Evolutionary conservation across 2,888 invertebrate species (phyloP), one percentile per base, ranked within the genome.

Genomic region (Ectemnius continuus): DNA sequence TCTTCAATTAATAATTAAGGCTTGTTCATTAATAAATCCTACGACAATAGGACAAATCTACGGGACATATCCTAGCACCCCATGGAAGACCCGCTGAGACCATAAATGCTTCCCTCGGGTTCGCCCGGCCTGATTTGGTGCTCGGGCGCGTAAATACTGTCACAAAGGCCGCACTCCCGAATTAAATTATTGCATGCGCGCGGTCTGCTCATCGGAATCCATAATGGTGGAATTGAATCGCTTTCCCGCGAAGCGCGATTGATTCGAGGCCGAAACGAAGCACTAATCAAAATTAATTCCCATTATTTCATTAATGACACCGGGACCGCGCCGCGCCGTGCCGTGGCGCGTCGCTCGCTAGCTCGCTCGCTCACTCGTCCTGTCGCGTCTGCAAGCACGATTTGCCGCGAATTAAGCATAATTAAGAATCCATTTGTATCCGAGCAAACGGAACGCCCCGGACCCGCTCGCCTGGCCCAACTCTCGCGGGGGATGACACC

Each of bases 211-310:
- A 78, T 80, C 75, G 85, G 75, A 79, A 84, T 85, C 82, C 80
- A 84, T 85, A 84, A 83, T 84, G 78, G 84, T 76, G 74, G 80
- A 85, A 85, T 85, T 79, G 83, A 84, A 83, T 85, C 80, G 85
- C 75, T 80, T 80, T 70, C 77, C 78, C 82, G 82, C 70, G 78
- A 36, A 85, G 78, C 82, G 75, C 85, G 84, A 84, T 84, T 84
- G 84, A 84, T 84, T 84, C 80, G 36, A 36, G 8, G 75, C 75
- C 75, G 77, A 81, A 83, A 85, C 75, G 85, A 83, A 84, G 81
- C 84, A 84, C 85, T 84, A 85, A 85, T 84, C 84, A 83, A 84
- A 83, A 84, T 83, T 83, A 84, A 84, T 85, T 84, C 78, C 83
- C 74, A 85, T 84, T 84, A 82, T 84, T 84, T 83, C 83, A 78